These are phyloP conservation scores for Notothenia rossii DNA, from an alignment of 2,113 vertebrate species.

Conservation along the genomic window DNA sequence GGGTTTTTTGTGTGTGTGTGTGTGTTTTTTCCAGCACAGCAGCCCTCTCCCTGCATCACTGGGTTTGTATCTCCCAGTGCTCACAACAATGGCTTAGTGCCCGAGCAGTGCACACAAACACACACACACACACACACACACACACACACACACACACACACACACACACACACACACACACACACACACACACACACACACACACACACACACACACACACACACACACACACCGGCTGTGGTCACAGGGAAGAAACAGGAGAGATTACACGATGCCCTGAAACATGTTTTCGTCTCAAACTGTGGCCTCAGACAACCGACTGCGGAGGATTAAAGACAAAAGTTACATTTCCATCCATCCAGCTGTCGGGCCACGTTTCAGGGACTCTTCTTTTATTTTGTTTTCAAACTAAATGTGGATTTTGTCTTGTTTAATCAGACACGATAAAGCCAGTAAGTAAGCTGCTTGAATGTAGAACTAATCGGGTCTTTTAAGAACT, in stretches of 20 bases:
- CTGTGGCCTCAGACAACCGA: slow-evolving; percentile 17
- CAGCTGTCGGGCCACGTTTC: slow-evolving; percentile 4
- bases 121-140: slow-evolving; percentile 32
- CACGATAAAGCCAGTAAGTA: neutral
- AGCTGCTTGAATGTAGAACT: neutral
- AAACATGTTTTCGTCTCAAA: slow-evolving; percentile 50
- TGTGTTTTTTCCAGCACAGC: slow-evolving; percentile 23
- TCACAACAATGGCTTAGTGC: slow-evolving; percentile 62
- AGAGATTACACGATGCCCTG: slow-evolving; percentile 47
- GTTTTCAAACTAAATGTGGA: slow-evolving; percentile 2
- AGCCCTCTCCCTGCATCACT: slow-evolving; percentile 56
- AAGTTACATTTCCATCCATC: slow-evolving; percentile 19
- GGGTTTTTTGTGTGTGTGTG: neutral
- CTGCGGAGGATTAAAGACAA: slow-evolving; percentile 39
- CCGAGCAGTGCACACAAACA: slow-evolving; percentile 32
- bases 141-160: slow-evolving; percentile 34
- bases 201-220: no score
- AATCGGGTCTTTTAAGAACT: neutral
- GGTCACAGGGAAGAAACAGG: slow-evolving; percentile 12
- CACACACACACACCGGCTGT: no score
- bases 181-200: slow-evolving; percentile 33
- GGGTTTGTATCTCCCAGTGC: slow-evolving; percentile 66
- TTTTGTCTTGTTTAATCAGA: slow-evolving; percentile 6
- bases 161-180: slow-evolving; percentile 36
- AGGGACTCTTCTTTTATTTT: neutral